A percentile compares a stretch with the other conserved stretches of the same genome.
Conservation (phyloP, 1,140 invertebrate species). For the Drosophila neocordata region DNA sequence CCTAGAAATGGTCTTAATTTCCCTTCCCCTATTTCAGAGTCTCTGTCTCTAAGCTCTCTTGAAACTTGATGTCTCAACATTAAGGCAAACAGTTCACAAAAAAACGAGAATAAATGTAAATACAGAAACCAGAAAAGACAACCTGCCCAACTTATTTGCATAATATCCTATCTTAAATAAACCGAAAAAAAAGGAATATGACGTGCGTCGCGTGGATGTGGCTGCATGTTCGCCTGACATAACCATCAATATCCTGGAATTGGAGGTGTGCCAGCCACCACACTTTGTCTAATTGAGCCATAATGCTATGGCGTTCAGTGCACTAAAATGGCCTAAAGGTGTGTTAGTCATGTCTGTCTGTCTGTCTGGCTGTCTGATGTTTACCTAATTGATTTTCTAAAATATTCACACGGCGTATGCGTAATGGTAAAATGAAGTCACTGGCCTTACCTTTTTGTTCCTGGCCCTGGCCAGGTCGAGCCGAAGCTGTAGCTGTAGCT, state of each 20-base stretch:
- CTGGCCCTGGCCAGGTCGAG: constrained; percentile 59
- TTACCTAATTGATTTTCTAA: constrained; percentile 63
- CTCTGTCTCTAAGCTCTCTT: constrained; percentile 43
- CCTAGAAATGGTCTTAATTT: too few relatives aligned
- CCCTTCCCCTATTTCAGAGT: too few relatives aligned
- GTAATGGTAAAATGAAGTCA: constrained; percentile 53
- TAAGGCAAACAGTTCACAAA: constrained; percentile 49
- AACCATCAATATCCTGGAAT: constrained; percentile 60
- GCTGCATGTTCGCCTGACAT: constrained; percentile 64
- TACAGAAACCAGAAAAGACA: constrained; percentile 5
- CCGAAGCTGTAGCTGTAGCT: constrained; percentile 27
- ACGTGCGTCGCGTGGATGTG: constrained; percentile 30
- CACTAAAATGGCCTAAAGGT: not conserved
- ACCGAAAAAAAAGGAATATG: constrained; percentile 21
- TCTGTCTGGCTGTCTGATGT: constrained; percentile 22
- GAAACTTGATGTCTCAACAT: constrained; percentile 43
- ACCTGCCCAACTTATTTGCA: constrained; percentile 63
- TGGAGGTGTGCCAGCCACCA: constrained; percentile 49
- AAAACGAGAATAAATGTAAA: not conserved
- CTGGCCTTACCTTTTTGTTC: constrained; percentile 68
- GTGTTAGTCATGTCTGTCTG: constrained; percentile 18
- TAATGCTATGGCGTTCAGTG: constrained; percentile 24
- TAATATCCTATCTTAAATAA: constrained; percentile 31
- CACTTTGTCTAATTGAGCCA: constrained; percentile 69
- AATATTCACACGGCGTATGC: constrained; percentile 56